Evolutionary conservation across 35 echinoderm and acorn worm genomes (phyloP), one percentile per base, ranked within the genome.

Genomic region (Strongylocentrotus purpuratus): DNA sequence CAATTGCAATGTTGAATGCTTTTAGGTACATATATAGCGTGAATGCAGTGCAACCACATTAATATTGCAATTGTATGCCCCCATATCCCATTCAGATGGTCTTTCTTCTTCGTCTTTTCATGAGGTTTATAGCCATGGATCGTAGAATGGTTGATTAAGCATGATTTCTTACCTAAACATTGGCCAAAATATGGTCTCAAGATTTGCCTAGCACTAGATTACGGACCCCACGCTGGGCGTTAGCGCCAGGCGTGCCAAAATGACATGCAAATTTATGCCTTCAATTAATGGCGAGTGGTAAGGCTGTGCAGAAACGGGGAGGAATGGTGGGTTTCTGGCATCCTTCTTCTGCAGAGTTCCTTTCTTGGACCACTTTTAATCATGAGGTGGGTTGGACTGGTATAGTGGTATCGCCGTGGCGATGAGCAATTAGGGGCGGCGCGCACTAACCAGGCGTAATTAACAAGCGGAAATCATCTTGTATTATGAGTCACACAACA

Each of bases 351-450:
- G 11, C 86, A 31, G 9, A 87, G 9, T 32, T 20, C n/a, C 86
- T 13, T 33, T 89, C 45, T 46, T 15, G 33, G 87, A 18, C 87
- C 18, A 78, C 20, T 28, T 28, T 78, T n/a, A 78, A 78, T n/a
- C 20, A 18, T n/a, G 20, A n/a, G 65, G 65, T 6, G 65, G 65
- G 25, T 1, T 78, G 65, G 65, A 3, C 65, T 45, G 87, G 33
- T 89, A 35, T 35, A 33, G 45, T 58, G 91, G 91, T 93, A 93
- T 93, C 46, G 46, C 33, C 46, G 48, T 58, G 48, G 32, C 18
- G 28, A 46, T 93, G 91, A 93, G 91, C 91, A 93, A 93, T 93
- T 93, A 93, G n/a, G 91, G 91, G 91, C 91, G 91, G 91, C n/a
- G 91, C 32, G 46, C 31, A 93, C 46, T 32, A 93, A 93, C 91